Evolutionary conservation across 92 coral and sea anemone genomes (phyloP), one percentile per base, ranked within the genome.

Genomic region (Desmophyllum pertusum): DNA sequence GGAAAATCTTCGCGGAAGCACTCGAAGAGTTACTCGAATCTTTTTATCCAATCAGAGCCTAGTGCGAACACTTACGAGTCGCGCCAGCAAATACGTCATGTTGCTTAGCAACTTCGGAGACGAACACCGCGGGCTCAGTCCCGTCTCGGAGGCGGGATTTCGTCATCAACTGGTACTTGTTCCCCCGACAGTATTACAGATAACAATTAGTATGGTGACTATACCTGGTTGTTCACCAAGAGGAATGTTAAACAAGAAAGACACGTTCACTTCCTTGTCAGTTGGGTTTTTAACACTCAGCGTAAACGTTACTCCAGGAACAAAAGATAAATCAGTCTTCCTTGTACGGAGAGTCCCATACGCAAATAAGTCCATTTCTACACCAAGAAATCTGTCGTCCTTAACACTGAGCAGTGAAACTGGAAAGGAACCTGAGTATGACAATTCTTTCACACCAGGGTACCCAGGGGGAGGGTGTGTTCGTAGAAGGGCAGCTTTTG

Each of bases 391-490:
- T 35, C 87, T 66, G 14, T 87, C 81, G 64, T 94, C 95, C 30
- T 73, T 68, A 25, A 94, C 75, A 45, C 83, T 81, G 52, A 94
- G 93, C 31, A 86, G 89, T 39, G 98, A 87, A 68, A 94, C 93
- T 25, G 98, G 98, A 79, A 74, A 94, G 19, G 88, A 83, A 25
- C 98, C 98, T 36, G 95, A 89, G 90, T 94, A 94, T 9, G 89
- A 83, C 74, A 94, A 39, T 19, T 90, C 95, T 51, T 87, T 21
- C 36, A 94, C 95, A 80, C 98, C 95, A 53, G 95, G 98, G 79
- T 79, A 91, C 35, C 95, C 92, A 52, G 64, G 75, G 65, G 95
- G 95, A 73, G 95, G 98, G 65, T 94, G 95, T 80, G 98, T 94
- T 41, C 98, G 90, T 38, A 94, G 84, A 25, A 94, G 67, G 51